Conservation (phyloP, 2,113 vertebrate species). For the Semnornis frantzii region DNA sequence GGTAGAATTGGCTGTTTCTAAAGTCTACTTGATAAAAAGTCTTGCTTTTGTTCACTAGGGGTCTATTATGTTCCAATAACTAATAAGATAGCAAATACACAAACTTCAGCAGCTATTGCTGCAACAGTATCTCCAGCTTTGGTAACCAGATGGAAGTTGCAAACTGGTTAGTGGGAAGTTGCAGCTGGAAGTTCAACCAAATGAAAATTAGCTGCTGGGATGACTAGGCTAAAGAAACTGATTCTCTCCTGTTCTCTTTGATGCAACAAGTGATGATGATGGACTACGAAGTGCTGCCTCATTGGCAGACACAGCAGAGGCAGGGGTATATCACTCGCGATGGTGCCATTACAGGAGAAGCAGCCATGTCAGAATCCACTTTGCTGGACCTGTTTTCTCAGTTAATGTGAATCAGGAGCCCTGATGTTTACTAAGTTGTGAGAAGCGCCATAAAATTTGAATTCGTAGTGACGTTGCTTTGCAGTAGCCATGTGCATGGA, state of each 20-base stretch:
- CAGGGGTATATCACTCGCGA: rapidly evolving
- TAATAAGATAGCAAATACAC: neutral
- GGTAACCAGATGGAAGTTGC: neutral
- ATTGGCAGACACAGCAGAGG: neutral
- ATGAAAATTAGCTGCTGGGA: neutral
- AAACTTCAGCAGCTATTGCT: neutral
- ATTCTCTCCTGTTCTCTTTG: neutral
- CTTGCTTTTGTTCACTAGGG: neutral
- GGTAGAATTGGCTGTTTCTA: neutral
- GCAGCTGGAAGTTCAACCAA: neutral
- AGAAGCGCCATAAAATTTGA: neutral
- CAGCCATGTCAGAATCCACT: neutral
- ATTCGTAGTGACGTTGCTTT: neutral
- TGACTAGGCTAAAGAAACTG: neutral
- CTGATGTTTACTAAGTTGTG: neutral
- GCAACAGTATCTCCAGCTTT: neutral
- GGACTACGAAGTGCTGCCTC: neutral
- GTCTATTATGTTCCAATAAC: neutral
- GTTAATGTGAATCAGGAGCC: neutral
- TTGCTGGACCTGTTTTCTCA: neutral
- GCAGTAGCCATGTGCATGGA: neutral
- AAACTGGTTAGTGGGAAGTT: neutral
- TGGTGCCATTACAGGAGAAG: neutral
- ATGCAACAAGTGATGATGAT: neutral
- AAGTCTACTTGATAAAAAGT: neutral